Evolutionary conservation across 2,888 invertebrate genomes (phyloP).

Genomic region (Hydrotaea cyrtoneurina): DNA sequence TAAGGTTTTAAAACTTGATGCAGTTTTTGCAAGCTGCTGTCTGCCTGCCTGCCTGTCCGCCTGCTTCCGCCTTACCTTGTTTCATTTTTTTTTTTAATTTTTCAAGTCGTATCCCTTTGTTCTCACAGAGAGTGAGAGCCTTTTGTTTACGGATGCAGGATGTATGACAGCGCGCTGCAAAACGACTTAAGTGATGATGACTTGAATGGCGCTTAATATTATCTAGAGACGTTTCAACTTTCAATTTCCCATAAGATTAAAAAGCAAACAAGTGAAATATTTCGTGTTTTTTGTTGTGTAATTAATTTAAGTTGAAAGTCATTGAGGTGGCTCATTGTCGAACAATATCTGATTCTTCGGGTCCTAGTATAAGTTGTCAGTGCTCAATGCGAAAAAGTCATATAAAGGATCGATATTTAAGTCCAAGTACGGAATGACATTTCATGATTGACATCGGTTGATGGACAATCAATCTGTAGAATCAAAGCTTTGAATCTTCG

Average conservation of each 20-base stretch:
- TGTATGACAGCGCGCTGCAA: neutral
- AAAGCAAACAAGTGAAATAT: neutral
- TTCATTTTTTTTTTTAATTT: conserved; percentile 18
- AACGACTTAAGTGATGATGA: conserved; percentile 15
- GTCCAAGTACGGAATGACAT: too few species aligned
- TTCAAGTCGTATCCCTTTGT: conserved; percentile 35
- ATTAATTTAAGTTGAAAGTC: neutral
- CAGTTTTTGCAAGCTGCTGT: neutral
- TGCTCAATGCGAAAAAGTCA: too few species aligned
- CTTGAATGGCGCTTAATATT: conserved; percentile 29
- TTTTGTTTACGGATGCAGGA: conserved; percentile 18
- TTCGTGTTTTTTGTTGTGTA: neutral
- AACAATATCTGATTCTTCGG: too few species aligned
- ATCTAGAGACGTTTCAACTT: conserved; percentile 25
- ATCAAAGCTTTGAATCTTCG: too few species aligned
- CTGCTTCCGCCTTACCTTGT: neutral
- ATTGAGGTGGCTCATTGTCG: too few species aligned
- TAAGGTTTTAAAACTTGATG: neutral
- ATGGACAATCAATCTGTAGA: too few species aligned
- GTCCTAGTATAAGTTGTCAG: too few species aligned
- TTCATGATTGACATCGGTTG: too few species aligned
- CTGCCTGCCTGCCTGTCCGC: conserved; percentile 13
- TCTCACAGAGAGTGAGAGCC: neutral
- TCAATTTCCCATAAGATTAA: neutral
- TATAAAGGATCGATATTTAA: too few species aligned